These are phyloP conservation scores for Hemaris fuciformis DNA, from an alignment of 2,888 invertebrate species.

Conservation along the genomic window DNA sequence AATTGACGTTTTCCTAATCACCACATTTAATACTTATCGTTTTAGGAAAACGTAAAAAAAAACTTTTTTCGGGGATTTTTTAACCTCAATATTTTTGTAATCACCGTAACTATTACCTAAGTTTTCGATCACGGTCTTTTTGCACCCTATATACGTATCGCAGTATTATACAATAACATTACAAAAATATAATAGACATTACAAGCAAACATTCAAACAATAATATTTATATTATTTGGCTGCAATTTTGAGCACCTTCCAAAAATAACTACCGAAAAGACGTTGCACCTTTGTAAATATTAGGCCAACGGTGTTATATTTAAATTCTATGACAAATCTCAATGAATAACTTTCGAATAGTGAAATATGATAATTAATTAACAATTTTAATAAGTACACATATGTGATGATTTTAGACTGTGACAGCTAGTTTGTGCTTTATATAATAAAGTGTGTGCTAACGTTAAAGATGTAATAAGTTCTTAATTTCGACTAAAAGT, in stretches of 20 bases:
- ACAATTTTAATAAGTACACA: conserved; percentile 18
- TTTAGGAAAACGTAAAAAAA: too few species aligned
- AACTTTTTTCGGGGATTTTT: too few species aligned
- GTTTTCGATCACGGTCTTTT: too few species aligned
- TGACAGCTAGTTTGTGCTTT: conserved; percentile 8
- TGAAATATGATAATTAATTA: conserved; percentile 11
- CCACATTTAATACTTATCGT: too few species aligned
- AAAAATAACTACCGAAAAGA: conserved; percentile 17
- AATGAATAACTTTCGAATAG: conserved; percentile 18
- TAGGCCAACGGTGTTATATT: conserved; percentile 35
- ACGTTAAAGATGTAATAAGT: too few species aligned
- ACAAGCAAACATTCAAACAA: conserved; percentile 16
- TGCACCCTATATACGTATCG: background rate
- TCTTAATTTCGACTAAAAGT: too few species aligned
- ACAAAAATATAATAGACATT: background rate
- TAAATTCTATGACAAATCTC: background rate
- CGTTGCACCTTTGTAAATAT: conserved; percentile 23
- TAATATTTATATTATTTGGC: conserved; percentile 52
- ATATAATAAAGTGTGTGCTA: background rate
- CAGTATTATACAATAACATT: background rate
- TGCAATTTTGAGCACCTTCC: conserved; percentile 44
- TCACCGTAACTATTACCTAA: too few species aligned
- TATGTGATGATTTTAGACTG: conserved; percentile 13
- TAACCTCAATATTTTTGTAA: too few species aligned
- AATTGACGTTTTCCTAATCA: too few species aligned